phyloP scores from a whole-genome alignment of 2,797 vertebrate genomes.

The Glossophaga mutica region DNA sequence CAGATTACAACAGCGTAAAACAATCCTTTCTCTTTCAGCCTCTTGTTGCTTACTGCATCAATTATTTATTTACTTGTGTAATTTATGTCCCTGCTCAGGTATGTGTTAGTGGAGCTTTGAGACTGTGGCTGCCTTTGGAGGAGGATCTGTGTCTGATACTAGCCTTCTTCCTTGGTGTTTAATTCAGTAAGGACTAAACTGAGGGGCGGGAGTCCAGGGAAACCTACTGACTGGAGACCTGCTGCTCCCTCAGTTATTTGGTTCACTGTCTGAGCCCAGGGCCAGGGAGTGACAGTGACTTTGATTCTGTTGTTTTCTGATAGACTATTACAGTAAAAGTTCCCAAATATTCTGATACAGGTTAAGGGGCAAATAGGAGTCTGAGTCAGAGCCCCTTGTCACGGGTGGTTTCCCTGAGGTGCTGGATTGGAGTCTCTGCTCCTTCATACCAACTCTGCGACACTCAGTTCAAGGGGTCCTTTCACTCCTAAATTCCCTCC shows the following conservation, averaged over 20 bases:
- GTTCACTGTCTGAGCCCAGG: background rate
- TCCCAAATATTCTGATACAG: background rate
- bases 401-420: background rate
- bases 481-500: background rate
- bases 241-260: background rate
- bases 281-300: background rate
- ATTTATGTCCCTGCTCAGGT: background rate
- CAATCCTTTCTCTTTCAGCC: conserved; percentile 26
- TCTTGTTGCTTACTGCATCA: conserved; percentile 38
- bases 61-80: conserved; percentile 58
- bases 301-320: background rate
- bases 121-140: background rate
- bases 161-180: background rate
- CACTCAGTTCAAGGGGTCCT: background rate
- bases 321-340: background rate
- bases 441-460: background rate
- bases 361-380: background rate
- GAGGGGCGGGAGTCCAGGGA: background rate
- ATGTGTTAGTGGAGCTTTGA: background rate
- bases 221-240: background rate
- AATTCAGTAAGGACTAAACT: background rate
- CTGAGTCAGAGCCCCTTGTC: background rate
- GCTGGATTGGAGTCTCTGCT: background rate
- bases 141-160: background rate
- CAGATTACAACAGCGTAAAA: conserved; percentile 8